These are phyloP conservation scores for Ips nitidus DNA, from an alignment of 1,140 invertebrate genomes.

Conservation along the genomic window DNA sequence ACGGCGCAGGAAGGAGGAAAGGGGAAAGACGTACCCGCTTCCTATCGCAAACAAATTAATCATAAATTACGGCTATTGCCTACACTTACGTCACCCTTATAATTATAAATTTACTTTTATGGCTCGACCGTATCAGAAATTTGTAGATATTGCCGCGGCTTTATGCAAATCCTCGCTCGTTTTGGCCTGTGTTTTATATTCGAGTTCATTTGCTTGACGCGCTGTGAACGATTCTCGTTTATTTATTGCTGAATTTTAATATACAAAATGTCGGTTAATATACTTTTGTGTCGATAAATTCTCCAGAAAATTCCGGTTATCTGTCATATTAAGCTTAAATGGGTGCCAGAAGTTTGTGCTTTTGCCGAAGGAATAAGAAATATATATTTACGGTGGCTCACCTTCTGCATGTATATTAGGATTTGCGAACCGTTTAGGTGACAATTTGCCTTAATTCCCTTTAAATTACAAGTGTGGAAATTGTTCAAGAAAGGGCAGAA, in stretches of 20 bases:
- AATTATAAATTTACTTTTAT: conserved; percentile 47
- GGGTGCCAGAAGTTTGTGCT: conserved; percentile 19
- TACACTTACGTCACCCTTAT: conserved; percentile 46
- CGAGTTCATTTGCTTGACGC: conserved; percentile 39
- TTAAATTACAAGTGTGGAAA: too few relatives aligned
- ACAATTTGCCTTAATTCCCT: too few relatives aligned
- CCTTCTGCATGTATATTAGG: conserved; percentile 17
- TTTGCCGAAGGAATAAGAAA: background rate
- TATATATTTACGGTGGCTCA: conserved; percentile 8
- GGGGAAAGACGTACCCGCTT: conserved; percentile 27
- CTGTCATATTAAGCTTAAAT: conserved; percentile 20
- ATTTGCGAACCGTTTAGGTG: background rate
- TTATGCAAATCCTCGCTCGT: conserved; percentile 41
- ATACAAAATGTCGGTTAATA: conserved; percentile 33
- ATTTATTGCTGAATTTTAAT: conserved; percentile 33
- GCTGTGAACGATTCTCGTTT: conserved; percentile 34
- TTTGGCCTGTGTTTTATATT: conserved; percentile 37
- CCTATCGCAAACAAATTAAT: conserved; percentile 45
- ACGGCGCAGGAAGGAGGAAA: conserved; percentile 8
- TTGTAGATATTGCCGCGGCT: conserved; percentile 40
- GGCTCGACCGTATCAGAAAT: conserved; percentile 44
- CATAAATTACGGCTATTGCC: conserved; percentile 45
- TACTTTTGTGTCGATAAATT: conserved; percentile 28
- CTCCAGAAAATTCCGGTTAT: conserved; percentile 12
- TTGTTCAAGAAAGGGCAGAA: too few relatives aligned